phyloP scores from a whole-genome alignment of 2,797 vertebrate species.

The Ammospiza maritima region DNA sequence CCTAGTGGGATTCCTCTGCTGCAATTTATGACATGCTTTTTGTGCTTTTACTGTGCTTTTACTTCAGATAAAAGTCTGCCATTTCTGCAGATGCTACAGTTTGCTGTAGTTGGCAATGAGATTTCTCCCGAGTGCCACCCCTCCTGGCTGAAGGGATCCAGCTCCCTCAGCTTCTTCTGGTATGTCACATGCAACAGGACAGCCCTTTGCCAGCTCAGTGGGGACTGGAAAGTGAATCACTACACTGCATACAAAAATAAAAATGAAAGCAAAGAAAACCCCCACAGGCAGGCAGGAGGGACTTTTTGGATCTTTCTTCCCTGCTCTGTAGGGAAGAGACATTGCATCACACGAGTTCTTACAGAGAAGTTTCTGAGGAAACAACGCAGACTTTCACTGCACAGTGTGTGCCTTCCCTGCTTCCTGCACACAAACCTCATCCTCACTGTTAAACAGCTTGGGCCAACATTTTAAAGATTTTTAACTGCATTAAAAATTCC shows the following conservation, averaged over 20 bases:
- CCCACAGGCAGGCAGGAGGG: background rate
- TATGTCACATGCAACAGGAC: fast-evolving
- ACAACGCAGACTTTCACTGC: background rate
- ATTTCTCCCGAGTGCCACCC: fast-evolving
- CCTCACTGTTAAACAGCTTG: background rate
- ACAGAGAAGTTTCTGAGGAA: conserved; percentile 15
- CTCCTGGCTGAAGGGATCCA: background rate
- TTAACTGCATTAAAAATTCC: background rate
- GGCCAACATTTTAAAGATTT: background rate
- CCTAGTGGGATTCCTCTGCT: background rate
- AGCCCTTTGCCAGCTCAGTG: background rate
- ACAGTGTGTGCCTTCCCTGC: background rate
- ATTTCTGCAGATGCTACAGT: background rate
- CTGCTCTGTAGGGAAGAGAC: background rate
- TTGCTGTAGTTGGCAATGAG: background rate
- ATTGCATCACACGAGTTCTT: background rate
- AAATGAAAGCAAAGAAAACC: background rate
- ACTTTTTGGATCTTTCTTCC: background rate
- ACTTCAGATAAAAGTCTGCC: background rate
- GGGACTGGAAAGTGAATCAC: background rate
- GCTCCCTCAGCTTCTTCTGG: background rate
- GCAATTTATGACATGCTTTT: background rate
- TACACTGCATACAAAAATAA: background rate
- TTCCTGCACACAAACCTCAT: background rate
- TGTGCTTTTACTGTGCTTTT: background rate